A percentile compares a stretch with the other conserved stretches of the same genome.
Conservation (phyloP, 2,888 invertebrate genomes). For the Chrysolina americana region DNA sequence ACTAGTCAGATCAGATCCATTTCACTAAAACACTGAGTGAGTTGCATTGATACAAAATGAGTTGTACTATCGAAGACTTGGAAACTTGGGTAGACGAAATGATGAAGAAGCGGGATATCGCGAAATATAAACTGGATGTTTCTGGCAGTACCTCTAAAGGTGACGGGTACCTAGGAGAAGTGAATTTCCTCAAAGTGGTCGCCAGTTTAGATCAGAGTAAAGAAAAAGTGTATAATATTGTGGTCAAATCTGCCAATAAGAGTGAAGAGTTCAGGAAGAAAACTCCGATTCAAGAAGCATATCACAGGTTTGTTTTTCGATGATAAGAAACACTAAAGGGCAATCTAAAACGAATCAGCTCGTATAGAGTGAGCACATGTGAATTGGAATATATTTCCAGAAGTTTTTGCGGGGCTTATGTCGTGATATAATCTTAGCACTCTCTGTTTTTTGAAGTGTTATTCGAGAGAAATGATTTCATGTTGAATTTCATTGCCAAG, state of each 20-base stretch:
- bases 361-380: too few species aligned
- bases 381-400: too few species aligned
- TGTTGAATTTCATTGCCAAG: too few species aligned
- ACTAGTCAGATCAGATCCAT: not conserved
- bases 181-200: conserved; percentile 53
- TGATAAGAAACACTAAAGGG: not conserved
- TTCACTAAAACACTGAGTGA: not conserved
- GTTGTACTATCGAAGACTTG: conserved; percentile 42
- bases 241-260: conserved; percentile 56
- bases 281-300: conserved; percentile 50
- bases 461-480: too few species aligned
- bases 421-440: too few species aligned
- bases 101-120: conserved; percentile 48
- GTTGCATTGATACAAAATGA: conserved; percentile 27
- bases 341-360: too few species aligned
- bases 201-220: conserved; percentile 34
- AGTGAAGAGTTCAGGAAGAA: conserved; percentile 52
- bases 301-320: conserved; percentile 42
- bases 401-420: too few species aligned
- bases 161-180: conserved; percentile 57
- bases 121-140: conserved; percentile 47
- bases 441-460: too few species aligned
- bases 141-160: conserved; percentile 54
- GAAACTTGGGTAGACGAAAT: conserved; percentile 48
- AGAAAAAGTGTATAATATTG: conserved; percentile 50